These are phyloP conservation scores for Onychomys arenicola DNA, from an alignment of 2,797 vertebrate genomes.

Conservation along the genomic window DNA sequence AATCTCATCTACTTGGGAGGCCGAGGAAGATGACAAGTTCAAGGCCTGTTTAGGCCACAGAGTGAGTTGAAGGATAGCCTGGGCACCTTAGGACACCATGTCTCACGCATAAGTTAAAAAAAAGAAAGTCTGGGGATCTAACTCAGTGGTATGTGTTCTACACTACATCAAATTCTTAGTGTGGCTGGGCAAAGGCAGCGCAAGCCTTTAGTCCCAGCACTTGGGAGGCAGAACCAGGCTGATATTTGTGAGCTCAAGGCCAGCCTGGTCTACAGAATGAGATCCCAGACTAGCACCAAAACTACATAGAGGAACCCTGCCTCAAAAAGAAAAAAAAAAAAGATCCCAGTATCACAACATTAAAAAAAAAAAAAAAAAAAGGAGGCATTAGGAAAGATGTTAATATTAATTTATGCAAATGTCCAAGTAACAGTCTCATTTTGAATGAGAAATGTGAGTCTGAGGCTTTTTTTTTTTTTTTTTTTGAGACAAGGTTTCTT, in stretches of 20 bases:
- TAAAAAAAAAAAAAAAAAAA: not conserved
- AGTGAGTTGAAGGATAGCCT: not conserved
- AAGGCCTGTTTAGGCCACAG: not conserved
- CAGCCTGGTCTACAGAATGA: too few relatives aligned
- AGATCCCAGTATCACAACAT: too few relatives aligned
- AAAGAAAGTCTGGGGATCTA: not conserved
- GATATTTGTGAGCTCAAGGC: too few relatives aligned
- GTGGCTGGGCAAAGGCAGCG: not conserved
- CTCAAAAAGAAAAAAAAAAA: not conserved
- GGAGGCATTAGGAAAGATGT: not conserved
- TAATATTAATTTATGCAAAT: not conserved
- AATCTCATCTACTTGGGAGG: not conserved
- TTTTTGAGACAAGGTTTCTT: not conserved
- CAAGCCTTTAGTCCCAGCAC: too few relatives aligned
- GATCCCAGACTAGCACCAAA: too few relatives aligned
- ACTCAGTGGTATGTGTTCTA: not conserved
- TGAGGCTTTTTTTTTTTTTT: not conserved
- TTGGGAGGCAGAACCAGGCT: too few relatives aligned
- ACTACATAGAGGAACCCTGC: too few relatives aligned
- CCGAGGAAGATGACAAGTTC: not conserved
- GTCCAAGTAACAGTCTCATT: constrained; percentile 5
- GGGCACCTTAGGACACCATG: not conserved
- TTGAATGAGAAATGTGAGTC: not conserved
- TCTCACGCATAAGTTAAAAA: not conserved
- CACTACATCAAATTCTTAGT: not conserved